These are phyloP conservation scores for Oncorhynchus tshawytscha DNA, from an alignment of 2,113 vertebrate species.

Conservation along the genomic window DNA sequence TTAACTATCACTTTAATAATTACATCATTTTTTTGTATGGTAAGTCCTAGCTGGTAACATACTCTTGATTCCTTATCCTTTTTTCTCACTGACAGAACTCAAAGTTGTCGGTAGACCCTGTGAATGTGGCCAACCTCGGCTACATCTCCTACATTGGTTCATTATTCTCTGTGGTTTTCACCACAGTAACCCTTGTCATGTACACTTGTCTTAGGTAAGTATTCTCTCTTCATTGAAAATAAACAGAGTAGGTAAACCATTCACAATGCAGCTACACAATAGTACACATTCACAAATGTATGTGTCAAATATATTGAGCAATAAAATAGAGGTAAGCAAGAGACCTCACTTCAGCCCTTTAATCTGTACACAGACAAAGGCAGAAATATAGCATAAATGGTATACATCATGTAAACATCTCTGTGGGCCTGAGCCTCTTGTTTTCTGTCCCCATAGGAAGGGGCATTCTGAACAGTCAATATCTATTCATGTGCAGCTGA, in stretches of 20 bases:
- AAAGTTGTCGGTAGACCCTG: conserved; percentile 19
- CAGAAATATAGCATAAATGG: too few species aligned
- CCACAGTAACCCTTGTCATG: conserved; percentile 67
- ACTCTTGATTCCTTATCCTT: background rate
- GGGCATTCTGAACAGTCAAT: conserved; percentile 68
- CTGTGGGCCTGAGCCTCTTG: background rate
- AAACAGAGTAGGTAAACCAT: too few species aligned
- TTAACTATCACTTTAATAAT: too few species aligned
- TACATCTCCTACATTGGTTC: conserved; percentile 78
- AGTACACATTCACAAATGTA: too few species aligned
- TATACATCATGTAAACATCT: too few species aligned
- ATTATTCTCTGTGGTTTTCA: conserved; percentile 70
- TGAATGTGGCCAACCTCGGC: conserved; percentile 34
- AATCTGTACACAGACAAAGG: too few species aligned
- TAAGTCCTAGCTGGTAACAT: background rate
- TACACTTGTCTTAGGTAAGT: conserved; percentile 74
- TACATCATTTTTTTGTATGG: too few species aligned
- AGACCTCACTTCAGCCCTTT: too few species aligned
- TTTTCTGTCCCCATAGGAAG: conserved; percentile 48
- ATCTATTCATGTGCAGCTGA: conserved; percentile 76
- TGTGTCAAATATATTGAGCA: too few species aligned
- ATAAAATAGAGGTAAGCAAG: too few species aligned
- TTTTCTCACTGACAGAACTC: conserved; percentile 44
- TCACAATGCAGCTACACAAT: too few species aligned
- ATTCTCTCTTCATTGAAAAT: background rate